Base-by-base conservation (phyloP, 37 sponge, comb jelly and placozoan species). In the Agelas oroides region DNA sequence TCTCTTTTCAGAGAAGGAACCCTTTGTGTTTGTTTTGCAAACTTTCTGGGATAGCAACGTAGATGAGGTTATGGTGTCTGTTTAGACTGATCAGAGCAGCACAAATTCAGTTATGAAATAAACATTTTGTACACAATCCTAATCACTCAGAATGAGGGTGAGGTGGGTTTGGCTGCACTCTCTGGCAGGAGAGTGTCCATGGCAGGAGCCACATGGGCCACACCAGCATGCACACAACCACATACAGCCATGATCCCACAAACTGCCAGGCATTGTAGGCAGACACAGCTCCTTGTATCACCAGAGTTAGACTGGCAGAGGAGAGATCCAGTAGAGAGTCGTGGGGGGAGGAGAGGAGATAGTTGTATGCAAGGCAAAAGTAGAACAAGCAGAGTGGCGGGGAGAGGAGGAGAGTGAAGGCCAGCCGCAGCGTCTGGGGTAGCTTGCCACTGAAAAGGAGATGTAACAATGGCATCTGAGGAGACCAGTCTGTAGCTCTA, bases 181-280 rank as follows among this genome's bases (percentile, higher is more conserved):
- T 37, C 65, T 78, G 86, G 28, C 75, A 81, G 82, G 33, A 70
- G 33, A 85, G 52, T 46, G 58, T 64, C 83, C 92, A 91, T 25
- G 27, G 21, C 83, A 67, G 53, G 11, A 92, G 57, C 88, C 88
- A 92, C 34, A 79, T 62, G 21, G 87, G 87, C 83, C 92, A 91
- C 73, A 91, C 92, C n/a, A 38, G 82, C 82, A 72, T 36, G 53
- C 87, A 86, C 33, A 54, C 58, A 31, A 58, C 41, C 55, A 63
- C 46, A 59, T 52, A 85, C 41, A 80, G 52, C 86, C 91, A 90
- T 32, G 70, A 68, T 0, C 76, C 79, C 2, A 73, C 31, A 40
- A 89, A 41, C 12, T 53, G 61, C 77, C 80, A 89, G 36, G 69
- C 20, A 53, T 60, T 82, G 78, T 82, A 75, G 38, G 84, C 53